A percentile compares a stretch with the other conserved stretches of the same genome.
phyloP scores from a whole-genome alignment of 2,797 vertebrate genomes.

The Tauraco hartlaubi region DNA sequence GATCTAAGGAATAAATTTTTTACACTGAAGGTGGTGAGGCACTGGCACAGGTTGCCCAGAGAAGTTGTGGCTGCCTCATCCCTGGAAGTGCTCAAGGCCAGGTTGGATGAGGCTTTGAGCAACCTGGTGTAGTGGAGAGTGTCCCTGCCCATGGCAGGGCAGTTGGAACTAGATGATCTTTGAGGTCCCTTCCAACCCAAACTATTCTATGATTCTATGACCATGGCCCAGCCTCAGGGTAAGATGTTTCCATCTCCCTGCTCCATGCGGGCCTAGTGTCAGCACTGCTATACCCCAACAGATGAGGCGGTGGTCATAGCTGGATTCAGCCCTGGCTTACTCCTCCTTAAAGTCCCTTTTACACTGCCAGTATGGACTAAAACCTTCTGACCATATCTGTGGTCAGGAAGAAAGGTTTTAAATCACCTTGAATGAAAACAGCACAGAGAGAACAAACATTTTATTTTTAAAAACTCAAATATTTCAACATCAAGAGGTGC shows the following conservation, averaged over 20 bases:
- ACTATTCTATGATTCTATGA: no score
- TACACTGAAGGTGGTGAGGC: no score
- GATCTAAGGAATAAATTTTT: no score
- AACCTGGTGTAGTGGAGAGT: no score
- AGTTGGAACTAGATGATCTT: no score
- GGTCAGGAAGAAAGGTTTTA: neutral
- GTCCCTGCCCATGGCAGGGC: no score
- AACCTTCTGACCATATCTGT: neutral
- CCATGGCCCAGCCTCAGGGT: neutral
- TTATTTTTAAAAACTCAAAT: neutral
- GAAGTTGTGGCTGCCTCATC: no score
- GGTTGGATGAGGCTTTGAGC: no score
- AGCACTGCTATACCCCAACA: neutral
- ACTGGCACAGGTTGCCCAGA: no score
- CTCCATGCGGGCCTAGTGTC: rapidly evolving
- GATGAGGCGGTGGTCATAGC: neutral
- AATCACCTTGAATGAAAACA: neutral
- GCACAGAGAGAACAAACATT: neutral
- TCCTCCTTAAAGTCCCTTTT: neutral
- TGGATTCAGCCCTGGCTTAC: neutral
- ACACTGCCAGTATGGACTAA: neutral
- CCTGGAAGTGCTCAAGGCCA: no score
- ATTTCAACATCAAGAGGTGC: neutral
- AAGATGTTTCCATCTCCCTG: neutral
- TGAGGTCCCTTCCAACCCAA: no score